phyloP scores from a whole-genome alignment of 35 echinoderm and acorn worm species.

The Apostichopus californicus region DNA sequence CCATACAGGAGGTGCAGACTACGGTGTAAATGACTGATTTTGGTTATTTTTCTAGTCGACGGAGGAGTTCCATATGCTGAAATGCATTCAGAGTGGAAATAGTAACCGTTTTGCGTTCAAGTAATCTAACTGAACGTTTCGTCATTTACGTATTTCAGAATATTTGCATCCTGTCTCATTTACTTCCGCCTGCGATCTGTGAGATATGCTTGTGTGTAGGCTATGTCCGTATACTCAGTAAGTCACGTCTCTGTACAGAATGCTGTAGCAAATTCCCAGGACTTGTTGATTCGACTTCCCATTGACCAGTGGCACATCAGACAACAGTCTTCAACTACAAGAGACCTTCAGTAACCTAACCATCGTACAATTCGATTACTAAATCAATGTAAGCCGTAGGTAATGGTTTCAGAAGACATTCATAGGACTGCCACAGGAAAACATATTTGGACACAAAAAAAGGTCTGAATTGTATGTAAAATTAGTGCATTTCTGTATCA shows the following conservation, averaged over 20 bases:
- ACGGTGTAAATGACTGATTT: slow-evolving; percentile 4
- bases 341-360: neutral
- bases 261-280: slow-evolving; percentile 1
- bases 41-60: neutral
- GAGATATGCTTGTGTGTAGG: neutral
- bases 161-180: neutral
- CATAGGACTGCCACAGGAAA: too few species aligned
- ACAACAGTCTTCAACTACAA: neutral
- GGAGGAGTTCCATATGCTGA: neutral
- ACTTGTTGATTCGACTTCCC: neutral
- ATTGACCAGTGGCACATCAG: neutral
- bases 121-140: neutral
- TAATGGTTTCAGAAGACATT: neutral
- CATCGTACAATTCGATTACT: neutral
- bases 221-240: neutral
- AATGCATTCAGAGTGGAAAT: neutral
- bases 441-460: too few species aligned
- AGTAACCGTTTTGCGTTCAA: neutral
- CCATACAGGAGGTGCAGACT: slow-evolving; percentile 4
- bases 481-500: too few species aligned
- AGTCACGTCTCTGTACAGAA: neutral
- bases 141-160: neutral
- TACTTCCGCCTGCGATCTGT: slow-evolving; percentile 12
- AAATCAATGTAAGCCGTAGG: neutral
- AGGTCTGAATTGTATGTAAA: too few species aligned